Conservation (phyloP, 2,888 invertebrate species). For the Cactoblastis cactorum region DNA sequence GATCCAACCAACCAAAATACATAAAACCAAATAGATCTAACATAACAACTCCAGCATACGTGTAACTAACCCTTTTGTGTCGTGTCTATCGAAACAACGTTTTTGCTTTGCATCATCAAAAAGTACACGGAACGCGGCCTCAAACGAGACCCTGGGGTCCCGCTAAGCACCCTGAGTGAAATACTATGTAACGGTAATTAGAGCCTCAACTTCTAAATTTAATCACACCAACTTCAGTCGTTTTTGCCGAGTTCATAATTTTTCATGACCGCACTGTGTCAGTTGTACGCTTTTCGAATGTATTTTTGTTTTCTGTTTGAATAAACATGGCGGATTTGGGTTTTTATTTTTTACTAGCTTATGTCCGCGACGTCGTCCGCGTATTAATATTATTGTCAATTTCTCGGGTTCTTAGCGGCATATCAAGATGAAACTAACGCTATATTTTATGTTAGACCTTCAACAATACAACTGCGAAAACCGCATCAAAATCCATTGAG, state of each 20-base stretch:
- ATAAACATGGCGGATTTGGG: not conserved
- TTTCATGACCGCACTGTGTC: conserved; percentile 54
- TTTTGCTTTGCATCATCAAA: conserved; percentile 30
- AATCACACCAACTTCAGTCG: conserved; percentile 72
- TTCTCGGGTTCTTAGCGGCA: too few relatives aligned
- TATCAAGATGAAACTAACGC: too few relatives aligned
- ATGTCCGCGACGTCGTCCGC: too few relatives aligned
- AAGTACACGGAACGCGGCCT: conserved; percentile 14
- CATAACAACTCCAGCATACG: not conserved
- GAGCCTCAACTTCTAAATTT: conserved; percentile 73
- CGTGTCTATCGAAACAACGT: conserved; percentile 2
- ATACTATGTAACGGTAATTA: conserved; percentile 75
- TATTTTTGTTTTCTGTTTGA: conserved; percentile 3
- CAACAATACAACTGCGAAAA: too few relatives aligned
- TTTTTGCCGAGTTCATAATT: conserved; percentile 65
- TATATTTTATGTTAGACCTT: too few relatives aligned
- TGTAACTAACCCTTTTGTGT: not conserved
- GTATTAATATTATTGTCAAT: too few relatives aligned
- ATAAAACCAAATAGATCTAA: too few relatives aligned
- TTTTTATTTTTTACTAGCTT: too few relatives aligned
- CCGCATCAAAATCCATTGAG: too few relatives aligned
- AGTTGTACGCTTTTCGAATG: conserved; percentile 20
- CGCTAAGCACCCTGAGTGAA: conserved; percentile 69
- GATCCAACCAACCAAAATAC: too few relatives aligned
- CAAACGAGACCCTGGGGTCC: conserved; percentile 24